Percentiles rank a stretch among this genome's conserved stretches.
Conservation (phyloP, 2,113 vertebrate genomes). For the Xenopus tropicalis region DNA sequence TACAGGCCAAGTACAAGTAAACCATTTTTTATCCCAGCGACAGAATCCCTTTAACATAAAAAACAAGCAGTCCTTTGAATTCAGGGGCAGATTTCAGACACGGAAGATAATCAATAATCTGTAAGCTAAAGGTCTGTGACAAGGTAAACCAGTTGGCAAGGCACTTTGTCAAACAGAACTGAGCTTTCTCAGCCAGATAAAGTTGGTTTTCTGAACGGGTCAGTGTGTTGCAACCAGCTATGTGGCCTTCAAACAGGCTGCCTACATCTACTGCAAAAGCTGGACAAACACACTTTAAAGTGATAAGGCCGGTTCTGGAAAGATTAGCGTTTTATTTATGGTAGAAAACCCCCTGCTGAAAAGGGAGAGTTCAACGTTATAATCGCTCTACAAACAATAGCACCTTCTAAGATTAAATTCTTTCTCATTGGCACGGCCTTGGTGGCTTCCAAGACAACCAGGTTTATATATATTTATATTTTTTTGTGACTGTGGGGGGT, state of each 20-base stretch:
- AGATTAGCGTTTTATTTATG: neutral
- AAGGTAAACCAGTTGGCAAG: slow-evolving; percentile 82
- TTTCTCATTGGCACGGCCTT: no score
- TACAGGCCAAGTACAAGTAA: no score
- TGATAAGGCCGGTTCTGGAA: slow-evolving; percentile 67
- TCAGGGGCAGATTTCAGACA: slow-evolving; percentile 79
- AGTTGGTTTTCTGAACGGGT: slow-evolving; percentile 81
- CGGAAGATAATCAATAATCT: slow-evolving; percentile 83
- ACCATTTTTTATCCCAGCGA: neutral
- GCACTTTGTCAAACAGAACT: slow-evolving; percentile 84
- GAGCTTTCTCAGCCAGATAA: slow-evolving; percentile 79
- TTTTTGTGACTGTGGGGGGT: neutral
- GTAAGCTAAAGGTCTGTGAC: slow-evolving; percentile 80
- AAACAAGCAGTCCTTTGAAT: slow-evolving; percentile 80
- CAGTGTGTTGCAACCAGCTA: slow-evolving; percentile 80
- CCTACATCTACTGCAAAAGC: slow-evolving; percentile 69
- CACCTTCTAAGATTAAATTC: no score
- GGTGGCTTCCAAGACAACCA: no score
- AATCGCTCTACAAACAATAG: no score
- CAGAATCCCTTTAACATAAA: neutral
- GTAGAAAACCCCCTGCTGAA: neutral
- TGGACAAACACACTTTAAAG: slow-evolving; percentile 78
- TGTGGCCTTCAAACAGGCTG: slow-evolving; percentile 78
- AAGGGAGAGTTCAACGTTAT: no score
- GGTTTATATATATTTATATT: neutral